phyloP scores from a whole-genome alignment of 37 sponge, comb jelly and placozoan genomes.

The Ianthella basta region DNA sequence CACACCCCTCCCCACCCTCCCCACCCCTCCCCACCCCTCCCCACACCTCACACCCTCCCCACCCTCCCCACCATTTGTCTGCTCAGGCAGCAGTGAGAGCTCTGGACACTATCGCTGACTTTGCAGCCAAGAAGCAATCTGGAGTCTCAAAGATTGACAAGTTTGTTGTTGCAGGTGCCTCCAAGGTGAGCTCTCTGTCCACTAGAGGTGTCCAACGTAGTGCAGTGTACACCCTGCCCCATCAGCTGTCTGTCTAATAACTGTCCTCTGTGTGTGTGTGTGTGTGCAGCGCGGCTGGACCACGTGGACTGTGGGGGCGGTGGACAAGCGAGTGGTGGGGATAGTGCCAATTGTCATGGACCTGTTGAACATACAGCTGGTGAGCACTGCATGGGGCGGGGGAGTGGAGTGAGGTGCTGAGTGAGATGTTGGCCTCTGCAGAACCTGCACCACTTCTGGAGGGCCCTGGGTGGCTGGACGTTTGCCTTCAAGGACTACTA shows the following conservation, averaged over 20 bases:
- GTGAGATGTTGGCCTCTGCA: conserved; percentile 15
- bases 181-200: conserved; percentile 58
- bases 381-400: not conserved
- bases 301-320: conserved; percentile 91
- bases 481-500: conserved; percentile 91
- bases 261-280: too few relatives aligned
- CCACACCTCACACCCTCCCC: not conserved
- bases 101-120: conserved; percentile 77
- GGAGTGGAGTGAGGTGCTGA: not conserved
- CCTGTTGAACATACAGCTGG: conserved; percentile 49
- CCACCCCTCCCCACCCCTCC: not conserved
- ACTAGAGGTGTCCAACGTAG: too few relatives aligned
- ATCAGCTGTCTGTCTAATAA: too few relatives aligned
- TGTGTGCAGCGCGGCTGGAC: conserved; percentile 88
- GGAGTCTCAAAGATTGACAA: conserved; percentile 49
- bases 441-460: conserved; percentile 85
- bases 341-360: conserved; percentile 89
- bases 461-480: conserved; percentile 86
- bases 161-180: conserved; percentile 89
- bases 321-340: conserved; percentile 88
- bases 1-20: too few relatives aligned
- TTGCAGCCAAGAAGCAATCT: conserved; percentile 55
- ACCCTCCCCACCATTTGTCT: not conserved
- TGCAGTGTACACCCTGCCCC: too few relatives aligned
- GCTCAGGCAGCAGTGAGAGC: conserved; percentile 80